A percentile compares a stretch with the other conserved stretches of the same genome.
Evolutionary conservation across 2,888 invertebrate genomes (phyloP).

Genomic region (Neoaliturus tenellus): DNA sequence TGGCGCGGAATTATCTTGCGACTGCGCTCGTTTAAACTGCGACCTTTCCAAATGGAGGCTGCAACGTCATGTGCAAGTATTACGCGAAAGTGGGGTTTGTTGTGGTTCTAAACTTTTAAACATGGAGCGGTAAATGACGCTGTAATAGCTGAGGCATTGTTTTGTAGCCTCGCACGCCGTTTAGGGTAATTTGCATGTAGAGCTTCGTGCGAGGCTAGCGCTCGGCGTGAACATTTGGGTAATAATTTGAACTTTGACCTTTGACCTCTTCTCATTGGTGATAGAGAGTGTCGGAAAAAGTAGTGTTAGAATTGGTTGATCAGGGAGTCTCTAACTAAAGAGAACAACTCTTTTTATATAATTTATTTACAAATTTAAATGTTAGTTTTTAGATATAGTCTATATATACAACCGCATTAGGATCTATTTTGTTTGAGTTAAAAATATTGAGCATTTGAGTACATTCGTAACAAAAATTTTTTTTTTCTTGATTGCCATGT

Average conservation of each 20-base stretch:
- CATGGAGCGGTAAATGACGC: not conserved
- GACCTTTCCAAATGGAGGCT: conserved; percentile 4
- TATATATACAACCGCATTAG: too few relatives aligned
- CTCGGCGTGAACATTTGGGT: not conserved
- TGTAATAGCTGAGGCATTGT: not conserved
- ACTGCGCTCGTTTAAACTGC: not conserved
- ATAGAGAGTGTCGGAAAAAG: not conserved
- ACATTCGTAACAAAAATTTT: too few relatives aligned
- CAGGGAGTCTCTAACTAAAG: too few relatives aligned
- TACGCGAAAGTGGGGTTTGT: not conserved
- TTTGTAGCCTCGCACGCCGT: conserved; percentile 10
- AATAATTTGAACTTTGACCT: not conserved
- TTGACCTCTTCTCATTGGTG: not conserved
- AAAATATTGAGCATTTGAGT: too few relatives aligned
- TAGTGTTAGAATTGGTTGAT: not conserved
- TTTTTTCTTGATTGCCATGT: too few relatives aligned
- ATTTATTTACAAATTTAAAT: too few relatives aligned
- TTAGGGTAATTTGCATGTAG: not conserved
- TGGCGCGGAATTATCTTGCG: not conserved
- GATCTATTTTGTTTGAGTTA: too few relatives aligned
- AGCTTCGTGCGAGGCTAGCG: not conserved
- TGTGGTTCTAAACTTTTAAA: conserved; percentile 1
- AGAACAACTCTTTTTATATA: too few relatives aligned
- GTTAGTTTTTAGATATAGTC: too few relatives aligned
- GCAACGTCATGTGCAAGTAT: not conserved